A percentile compares a stretch with the other conserved stretches of the same genome.
These are phyloP conservation scores for Sciaenops ocellatus DNA, from an alignment of 2,797 vertebrate genomes.

Conservation along the genomic window DNA sequence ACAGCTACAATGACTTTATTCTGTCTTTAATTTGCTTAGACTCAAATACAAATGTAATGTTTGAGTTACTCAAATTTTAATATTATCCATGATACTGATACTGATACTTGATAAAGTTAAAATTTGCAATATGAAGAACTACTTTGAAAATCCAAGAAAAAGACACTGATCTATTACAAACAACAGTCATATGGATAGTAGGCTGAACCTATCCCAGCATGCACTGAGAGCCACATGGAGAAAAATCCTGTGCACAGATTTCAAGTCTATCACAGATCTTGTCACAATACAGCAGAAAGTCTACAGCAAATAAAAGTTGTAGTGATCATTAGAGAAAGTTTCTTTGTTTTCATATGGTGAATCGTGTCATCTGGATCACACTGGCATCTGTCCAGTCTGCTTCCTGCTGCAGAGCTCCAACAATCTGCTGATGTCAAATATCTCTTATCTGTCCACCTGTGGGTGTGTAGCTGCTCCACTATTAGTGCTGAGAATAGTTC, in stretches of 20 bases:
- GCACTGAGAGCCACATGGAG: not conserved
- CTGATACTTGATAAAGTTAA: too few species aligned
- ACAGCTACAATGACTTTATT: too few species aligned
- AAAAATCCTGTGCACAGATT: not conserved
- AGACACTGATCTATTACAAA: too few species aligned
- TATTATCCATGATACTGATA: too few species aligned
- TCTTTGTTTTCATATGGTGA: not conserved
- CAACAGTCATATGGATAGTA: too few species aligned
- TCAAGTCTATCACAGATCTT: not conserved
- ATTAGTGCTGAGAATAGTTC: slow-evolving; percentile 25
- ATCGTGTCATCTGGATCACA: not conserved
- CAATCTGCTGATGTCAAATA: slow-evolving; percentile 13
- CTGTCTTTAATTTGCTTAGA: too few species aligned
- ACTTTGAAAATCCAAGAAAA: too few species aligned
- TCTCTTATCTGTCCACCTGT: slow-evolving; percentile 20
- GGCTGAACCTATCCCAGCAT: too few species aligned
- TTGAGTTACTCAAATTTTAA: too few species aligned
- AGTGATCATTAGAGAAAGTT: not conserved
- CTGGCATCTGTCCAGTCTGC: slow-evolving; percentile 1
- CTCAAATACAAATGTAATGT: too few species aligned
- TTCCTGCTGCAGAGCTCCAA: not conserved
- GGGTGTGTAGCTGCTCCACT: slow-evolving; percentile 23
- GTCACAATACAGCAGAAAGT: not conserved
- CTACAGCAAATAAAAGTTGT: not conserved
- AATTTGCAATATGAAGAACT: too few species aligned